Evolutionary conservation across 1,140 invertebrate species (phyloP).

Genomic region (Pissodes strobi): DNA sequence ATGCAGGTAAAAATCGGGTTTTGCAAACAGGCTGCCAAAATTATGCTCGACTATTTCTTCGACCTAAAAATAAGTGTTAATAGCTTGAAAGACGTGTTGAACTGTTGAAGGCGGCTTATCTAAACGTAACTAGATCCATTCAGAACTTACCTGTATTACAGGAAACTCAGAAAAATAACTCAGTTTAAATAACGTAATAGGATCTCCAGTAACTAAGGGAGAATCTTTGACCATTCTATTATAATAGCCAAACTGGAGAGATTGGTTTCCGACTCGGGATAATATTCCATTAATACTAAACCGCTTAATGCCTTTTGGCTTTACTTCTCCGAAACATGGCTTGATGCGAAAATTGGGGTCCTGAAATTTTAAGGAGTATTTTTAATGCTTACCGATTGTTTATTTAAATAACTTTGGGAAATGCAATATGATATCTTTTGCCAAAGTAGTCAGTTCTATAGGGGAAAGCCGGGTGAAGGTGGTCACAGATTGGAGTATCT

Average conservation of each 20-base stretch:
- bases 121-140: neutral
- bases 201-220: conserved; percentile 2
- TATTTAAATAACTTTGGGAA: too few relatives aligned
- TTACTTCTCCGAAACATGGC: conserved; percentile 16
- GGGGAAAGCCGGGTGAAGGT: too few relatives aligned
- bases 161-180: conserved; percentile 19
- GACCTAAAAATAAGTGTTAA: conserved; percentile 9
- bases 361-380: too few relatives aligned
- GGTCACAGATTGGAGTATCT: too few relatives aligned
- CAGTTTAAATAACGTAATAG: conserved; percentile 2
- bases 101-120: neutral
- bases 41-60: conserved; percentile 28
- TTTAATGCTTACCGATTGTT: too few relatives aligned
- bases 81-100: neutral
- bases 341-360: conserved; percentile 11
- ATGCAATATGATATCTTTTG: too few relatives aligned
- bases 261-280: neutral
- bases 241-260: conserved; percentile 19
- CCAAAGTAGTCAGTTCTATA: too few relatives aligned
- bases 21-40: conserved; percentile 21
- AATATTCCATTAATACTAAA: conserved; percentile 5
- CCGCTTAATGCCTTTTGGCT: neutral
- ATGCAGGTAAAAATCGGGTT: neutral
- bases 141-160: conserved; percentile 12
- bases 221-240: conserved; percentile 18